These are phyloP conservation scores for Amblyjoppa proteus DNA, from an alignment of 2,888 invertebrate species.

Conservation along the genomic window DNA sequence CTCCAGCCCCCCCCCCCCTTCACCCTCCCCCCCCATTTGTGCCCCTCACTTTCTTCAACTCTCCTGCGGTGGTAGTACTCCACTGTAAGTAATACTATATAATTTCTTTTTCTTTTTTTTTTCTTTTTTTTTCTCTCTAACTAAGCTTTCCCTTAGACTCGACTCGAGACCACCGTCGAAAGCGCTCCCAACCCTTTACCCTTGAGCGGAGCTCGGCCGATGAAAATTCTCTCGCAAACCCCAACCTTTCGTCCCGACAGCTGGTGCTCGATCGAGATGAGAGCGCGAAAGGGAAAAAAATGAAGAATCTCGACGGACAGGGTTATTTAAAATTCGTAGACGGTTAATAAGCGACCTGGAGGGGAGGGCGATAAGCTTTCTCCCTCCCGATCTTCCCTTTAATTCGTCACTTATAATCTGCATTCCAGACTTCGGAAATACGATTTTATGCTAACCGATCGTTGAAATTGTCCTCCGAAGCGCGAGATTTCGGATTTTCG, in stretches of 20 bases:
- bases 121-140: too few species aligned
- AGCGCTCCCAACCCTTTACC: constrained; percentile 38
- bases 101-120: too few species aligned
- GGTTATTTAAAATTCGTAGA: constrained; percentile 33
- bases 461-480: too few species aligned
- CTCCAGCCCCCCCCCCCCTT: constrained; percentile 28
- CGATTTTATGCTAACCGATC: not conserved
- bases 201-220: constrained; percentile 24
- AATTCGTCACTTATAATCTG: not conserved
- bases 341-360: constrained; percentile 11
- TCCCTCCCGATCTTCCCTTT: not conserved
- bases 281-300: not conserved
- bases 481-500: too few species aligned
- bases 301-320: constrained; percentile 3
- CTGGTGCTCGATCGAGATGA: not conserved
- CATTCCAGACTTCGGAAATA: not conserved
- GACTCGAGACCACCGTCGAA: constrained; percentile 56
- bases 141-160: constrained; percentile 42
- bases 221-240: not conserved
- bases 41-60: constrained; percentile 16
- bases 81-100: too few species aligned
- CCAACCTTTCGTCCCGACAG: not conserved
- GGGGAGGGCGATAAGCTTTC: constrained; percentile 7
- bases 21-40: constrained; percentile 14
- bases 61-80: too few species aligned